Evolutionary conservation across 2,797 vertebrate species (phyloP).

Genomic region (Simalia tracyae): DNA sequence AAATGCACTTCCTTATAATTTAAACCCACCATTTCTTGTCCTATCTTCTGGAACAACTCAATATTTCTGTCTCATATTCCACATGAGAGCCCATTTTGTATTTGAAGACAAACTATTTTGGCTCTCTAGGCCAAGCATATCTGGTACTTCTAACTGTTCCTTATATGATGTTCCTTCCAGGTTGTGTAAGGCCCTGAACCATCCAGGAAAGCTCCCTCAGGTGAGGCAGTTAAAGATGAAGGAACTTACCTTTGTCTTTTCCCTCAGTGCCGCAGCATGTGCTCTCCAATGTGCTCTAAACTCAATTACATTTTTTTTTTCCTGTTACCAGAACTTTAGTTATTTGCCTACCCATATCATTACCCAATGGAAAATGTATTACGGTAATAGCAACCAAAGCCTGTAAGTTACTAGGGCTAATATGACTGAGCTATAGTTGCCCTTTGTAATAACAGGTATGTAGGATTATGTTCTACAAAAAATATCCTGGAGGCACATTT

Average conservation of each 20-base stretch:
- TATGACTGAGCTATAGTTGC: slow-evolving; percentile 14
- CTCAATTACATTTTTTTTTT: background rate
- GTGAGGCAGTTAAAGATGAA: background rate
- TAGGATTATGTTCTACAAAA: slow-evolving; percentile 34
- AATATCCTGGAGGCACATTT: slow-evolving; percentile 34
- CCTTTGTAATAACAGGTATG: slow-evolving; percentile 35
- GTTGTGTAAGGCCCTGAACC: background rate
- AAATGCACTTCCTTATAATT: background rate
- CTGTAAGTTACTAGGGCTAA: slow-evolving; percentile 43
- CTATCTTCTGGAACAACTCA: background rate
- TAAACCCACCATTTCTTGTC: background rate
- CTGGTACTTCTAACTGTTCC: background rate
- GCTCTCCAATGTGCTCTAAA: background rate
- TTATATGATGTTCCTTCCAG: background rate
- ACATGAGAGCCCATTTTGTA: background rate
- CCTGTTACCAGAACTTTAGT: background rate
- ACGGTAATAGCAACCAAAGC: accelerated
- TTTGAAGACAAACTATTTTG: background rate
- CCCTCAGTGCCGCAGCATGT: background rate
- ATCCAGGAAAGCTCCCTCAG: background rate
- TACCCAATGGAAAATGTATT: background rate
- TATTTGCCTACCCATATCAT: background rate
- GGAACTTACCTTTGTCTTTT: background rate
- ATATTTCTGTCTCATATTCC: background rate
- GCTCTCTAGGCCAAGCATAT: background rate